Base-by-base conservation (phyloP, 2,888 invertebrate genomes). In the Caenorhabditis macrosperma region DNA sequence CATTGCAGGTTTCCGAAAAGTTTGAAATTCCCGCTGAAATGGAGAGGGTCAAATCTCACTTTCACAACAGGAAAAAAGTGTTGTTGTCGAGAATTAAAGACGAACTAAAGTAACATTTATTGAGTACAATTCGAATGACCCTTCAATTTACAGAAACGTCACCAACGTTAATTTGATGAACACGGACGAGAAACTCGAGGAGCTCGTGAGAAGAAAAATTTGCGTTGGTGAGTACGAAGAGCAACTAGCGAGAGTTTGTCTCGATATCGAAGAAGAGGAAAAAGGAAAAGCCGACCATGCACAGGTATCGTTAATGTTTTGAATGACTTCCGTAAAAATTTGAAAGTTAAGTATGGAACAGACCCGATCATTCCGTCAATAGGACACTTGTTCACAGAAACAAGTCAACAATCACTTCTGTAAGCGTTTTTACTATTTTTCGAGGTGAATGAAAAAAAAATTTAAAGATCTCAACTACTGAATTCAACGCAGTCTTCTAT, bases 51-150 rank as follows among this genome's bases (percentile, higher is more conserved):
- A 78, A 78, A 50, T 75, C 80, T 10, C 82, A 82, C 54, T 82
- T 82, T 50, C 80, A 82, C 26, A 82, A 82, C 28, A 75, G 82
- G 15, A 77, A 78, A 10, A 82, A 82, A 35, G 72, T 71, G 12
- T 28, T 82, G 28, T 41, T 80, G 20, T 64, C 75, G 2, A 60
- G 81, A 97, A 75, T 81, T 4, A 81, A 80, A 41, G 83, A 83
- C 5, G 81, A 78, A 24, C 20, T 81, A 28, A 72, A 66, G 83
- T 81, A 55, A 61, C 54, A 9, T n/a, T 17, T 38, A 1, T n/a
- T n/a, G n/a, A n/a, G n/a, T n/a, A n/a, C n/a, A n/a, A n/a, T n/a
- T n/a, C n/a, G n/a, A n/a, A n/a, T n/a, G n/a, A 17, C 20, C 38
- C 10, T 1, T 20, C 6, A 20, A 35, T 48, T 46, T 60, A 20